Evolutionary conservation across 2,113 vertebrate genomes (phyloP), one percentile per base, ranked within the genome.

Genomic region (Uria aalge): DNA sequence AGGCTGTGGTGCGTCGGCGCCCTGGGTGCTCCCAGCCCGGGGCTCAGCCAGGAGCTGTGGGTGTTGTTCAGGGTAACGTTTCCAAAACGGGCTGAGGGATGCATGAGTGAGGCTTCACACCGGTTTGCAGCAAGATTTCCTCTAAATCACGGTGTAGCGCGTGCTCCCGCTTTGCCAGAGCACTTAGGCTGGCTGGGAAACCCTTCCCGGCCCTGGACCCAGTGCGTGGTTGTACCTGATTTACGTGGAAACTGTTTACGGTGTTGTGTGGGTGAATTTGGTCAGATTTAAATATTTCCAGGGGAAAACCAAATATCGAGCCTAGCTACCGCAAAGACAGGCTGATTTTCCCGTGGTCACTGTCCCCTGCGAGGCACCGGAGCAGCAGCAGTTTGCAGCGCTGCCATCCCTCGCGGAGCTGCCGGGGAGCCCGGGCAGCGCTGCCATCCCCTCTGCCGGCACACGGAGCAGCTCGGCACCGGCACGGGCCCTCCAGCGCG

Each of bases 101-200:
- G 34, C 0, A 26, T 0, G 0, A 59, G 14, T 0, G 0, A 68
- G 43, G 12, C 24, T 6, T 93, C 36, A 8, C 3, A 5, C 40
- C 14, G 36, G 27, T 74, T 75, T 85, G 21, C 40, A 29, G 38
- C 43, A 24, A 36, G 32, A 27, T 32, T 60, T 69, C 12, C 40
- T 73, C 53, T 8, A 7, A 23, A 30, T 11, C 59, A 12, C 55
- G 20, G 15, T 1, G 12, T 6, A 22, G 45, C 0, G 1, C 8
- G 17, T 19, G 34, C 47, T 26, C 60, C 55, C 1, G 24, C 83
- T 73, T 17, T 50, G 59, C 34, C 26, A 11, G 24, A 55, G 26
- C 55, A 9, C 17, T 56, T 4, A 3, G 23, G 40, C 29, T 12
- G 8, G 3, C 38, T 4, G 21, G n/a, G 53, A 63, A 78, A 40